Evolutionary conservation across 2,888 invertebrate species (phyloP), one percentile per base, ranked within the genome.

Genomic region (Sesia bembeciformis): DNA sequence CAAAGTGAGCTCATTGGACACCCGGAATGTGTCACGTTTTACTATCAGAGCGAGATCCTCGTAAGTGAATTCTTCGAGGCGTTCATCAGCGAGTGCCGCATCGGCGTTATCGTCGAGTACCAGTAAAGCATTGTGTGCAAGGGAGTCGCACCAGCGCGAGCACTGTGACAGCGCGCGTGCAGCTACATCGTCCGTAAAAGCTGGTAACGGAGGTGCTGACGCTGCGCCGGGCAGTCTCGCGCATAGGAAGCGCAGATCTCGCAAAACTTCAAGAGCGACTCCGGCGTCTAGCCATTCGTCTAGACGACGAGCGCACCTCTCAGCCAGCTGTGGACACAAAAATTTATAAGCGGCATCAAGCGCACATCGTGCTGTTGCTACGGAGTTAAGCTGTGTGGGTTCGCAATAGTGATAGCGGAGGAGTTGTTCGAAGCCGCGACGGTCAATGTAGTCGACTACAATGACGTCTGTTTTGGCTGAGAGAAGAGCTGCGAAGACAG

Each of bases 271-370:
- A 3, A 95, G 87, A 0, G 93, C 94, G 53, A 92, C 94, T 23
- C 90, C 88, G 3, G 91, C 87, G 56, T 90, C 91, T 40, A 95
- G 76, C 74, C 93, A 91, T 55, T 89, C 89, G 61, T 93, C 92
- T 49, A 96, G 87, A 55, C 92, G 93, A 40, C 91, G 84, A 39
- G 94, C 92, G 68, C 95, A 95, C 56, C 92, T 89, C 59, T 92
- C 91, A 3, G 93, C 93, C 53, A 96, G 85, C 38, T 92, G 93
- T 4, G 92, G 91, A 64, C 95, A 93, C 51, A 94, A 85, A 70
- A 95, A 94, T 68, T 94, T 93, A 70, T 94, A 93, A 39, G 95
- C 94, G 2, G 94, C 93, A 60, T 93, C 93, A 40, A 96, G 90
- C 0, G 95, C 91, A 46, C 92, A 91, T 39, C 95, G 86, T 4